Conservation (phyloP, 2,113 vertebrate genomes). For the Guaruba guarouba region DNA sequence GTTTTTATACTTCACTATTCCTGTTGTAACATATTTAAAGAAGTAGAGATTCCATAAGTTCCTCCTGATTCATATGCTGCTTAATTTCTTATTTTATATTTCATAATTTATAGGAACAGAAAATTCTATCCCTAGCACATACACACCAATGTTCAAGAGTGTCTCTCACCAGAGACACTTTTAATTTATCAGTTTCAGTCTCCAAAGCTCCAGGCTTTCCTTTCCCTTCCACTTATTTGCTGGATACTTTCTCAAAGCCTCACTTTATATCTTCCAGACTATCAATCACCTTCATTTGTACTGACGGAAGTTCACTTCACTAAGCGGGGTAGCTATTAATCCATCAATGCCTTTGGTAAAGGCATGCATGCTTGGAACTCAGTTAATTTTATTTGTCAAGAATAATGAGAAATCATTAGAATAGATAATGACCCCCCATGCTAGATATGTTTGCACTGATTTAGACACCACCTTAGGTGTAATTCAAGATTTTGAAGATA, state of each 20-base stretch:
- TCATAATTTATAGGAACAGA: not conserved
- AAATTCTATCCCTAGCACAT: not conserved
- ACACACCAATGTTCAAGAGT: not conserved
- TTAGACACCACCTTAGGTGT: not conserved
- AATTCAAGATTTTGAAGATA: not conserved
- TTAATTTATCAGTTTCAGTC: not conserved
- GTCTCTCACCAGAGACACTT: not conserved
- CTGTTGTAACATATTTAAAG: not conserved
- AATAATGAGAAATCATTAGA: not conserved
- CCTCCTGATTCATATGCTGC: not conserved
- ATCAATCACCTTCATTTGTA: not conserved
- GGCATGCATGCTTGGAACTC: not conserved
- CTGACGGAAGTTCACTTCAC: not conserved
- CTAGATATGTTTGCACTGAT: not conserved
- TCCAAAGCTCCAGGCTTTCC: not conserved
- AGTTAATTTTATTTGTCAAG: not conserved
- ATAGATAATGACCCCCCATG: not conserved
- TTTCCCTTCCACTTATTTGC: not conserved
- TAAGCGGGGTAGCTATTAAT: not conserved
- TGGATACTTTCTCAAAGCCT: not conserved
- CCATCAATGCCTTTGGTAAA: not conserved
- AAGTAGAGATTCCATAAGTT: not conserved
- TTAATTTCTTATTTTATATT: not conserved
- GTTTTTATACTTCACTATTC: not conserved
- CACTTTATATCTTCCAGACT: not conserved